These are phyloP conservation scores for Bovichtus diacanthus DNA, from an alignment of 2,797 vertebrate genomes.

Conservation along the genomic window DNA sequence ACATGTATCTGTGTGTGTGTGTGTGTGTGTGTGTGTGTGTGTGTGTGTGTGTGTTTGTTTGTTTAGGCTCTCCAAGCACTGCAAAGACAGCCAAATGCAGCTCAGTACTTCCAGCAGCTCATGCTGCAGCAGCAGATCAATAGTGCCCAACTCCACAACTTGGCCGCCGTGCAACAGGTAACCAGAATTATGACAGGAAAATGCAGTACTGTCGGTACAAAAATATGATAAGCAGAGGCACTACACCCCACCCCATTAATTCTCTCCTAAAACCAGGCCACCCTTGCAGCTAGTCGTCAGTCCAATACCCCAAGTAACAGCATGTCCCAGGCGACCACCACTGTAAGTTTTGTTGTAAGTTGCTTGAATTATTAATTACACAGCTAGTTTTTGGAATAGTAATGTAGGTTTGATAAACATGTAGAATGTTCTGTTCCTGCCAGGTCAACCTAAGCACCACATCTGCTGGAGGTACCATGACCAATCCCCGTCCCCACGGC, in stretches of 20 bases:
- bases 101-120: conserved; percentile 98
- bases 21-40: not conserved
- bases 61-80: conserved; percentile 95
- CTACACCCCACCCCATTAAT: not conserved
- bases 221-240: not conserved
- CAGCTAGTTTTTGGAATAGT: not conserved
- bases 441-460: conserved; percentile 86
- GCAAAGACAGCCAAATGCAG: conserved; percentile 97
- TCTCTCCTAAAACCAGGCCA: conserved; percentile 85
- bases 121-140: conserved; percentile 99
- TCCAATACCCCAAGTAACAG: conserved; percentile 93
- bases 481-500: conserved; percentile 84
- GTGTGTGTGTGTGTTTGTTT: conserved; percentile 40
- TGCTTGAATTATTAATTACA: not conserved
- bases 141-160: conserved; percentile 94
- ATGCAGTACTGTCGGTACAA: not conserved
- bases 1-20: not conserved
- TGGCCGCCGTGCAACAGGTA: conserved; percentile 98
- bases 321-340: conserved; percentile 89
- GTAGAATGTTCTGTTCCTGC: conserved; percentile 13
- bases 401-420: not conserved
- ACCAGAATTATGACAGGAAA: not conserved
- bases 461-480: conserved; percentile 81
- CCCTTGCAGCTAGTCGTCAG: conserved; percentile 96
- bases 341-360: conserved; percentile 82